Evolutionary conservation across 2,888 invertebrate species (phyloP), one percentile per base, ranked within the genome.

Genomic region (Acheta domesticus): DNA sequence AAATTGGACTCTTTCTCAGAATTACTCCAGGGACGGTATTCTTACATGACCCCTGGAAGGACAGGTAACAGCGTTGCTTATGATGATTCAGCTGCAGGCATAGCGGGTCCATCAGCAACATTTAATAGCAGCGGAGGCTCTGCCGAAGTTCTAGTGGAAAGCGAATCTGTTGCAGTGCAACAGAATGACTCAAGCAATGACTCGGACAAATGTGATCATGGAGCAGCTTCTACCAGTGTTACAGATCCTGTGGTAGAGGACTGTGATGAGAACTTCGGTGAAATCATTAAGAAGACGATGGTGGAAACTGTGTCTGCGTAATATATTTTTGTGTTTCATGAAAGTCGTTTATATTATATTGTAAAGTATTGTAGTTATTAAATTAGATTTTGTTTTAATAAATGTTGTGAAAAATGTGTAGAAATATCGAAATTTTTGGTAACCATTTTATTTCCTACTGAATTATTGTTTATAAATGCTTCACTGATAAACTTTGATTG

Each of bases 211-310:
- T 73, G 62, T 20, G 79, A 79, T 77, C 50, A 78, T 16, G 79
- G 49, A 62, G 79, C 79, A 36, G 76, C 74, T 14, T 78, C 21
- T 49, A 49, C 79, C 16, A 74, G 75, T 50, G 74, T 74, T 23
- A 36, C 49, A 23, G 83, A 83, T 49, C 82, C 78, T 74, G 48
- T 77, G 84, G 21, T 85, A 75, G 89, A 88, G 77, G 88, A 89
- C 79, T 88, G 88, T 84, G 90, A 90, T 83, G 94, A 95, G 85
- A 96, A 96, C 87, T 95, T 96, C 85, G 96, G 96, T 79, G 96
- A 96, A 89, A 94, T 96, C 84, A 96, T 96, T 84, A 96, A 96
- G 87, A 95, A 96, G 88, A 94, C 95, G 82, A 95, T 96, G 91
- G 95, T 96, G 85, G 96, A 96, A 87, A 95, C 95, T 84, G 95